Evolutionary conservation across 2,797 vertebrate genomes (phyloP).

Genomic region (Pogonophryne albipinna): DNA sequence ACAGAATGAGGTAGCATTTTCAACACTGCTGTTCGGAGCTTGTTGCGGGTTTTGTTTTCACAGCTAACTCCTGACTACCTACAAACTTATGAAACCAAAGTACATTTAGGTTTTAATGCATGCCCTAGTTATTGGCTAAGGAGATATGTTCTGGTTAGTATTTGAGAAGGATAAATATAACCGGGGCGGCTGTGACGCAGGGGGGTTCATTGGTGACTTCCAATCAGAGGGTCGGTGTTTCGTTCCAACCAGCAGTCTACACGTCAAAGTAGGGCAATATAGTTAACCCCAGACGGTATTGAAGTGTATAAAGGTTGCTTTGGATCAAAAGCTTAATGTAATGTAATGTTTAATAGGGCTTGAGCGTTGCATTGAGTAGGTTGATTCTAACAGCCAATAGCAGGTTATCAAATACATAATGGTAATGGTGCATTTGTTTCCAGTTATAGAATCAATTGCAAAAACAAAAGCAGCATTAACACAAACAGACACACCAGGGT

Average conservation of each 20-base stretch:
- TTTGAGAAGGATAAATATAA: not conserved
- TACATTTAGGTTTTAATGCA: not conserved
- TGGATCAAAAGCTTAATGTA: too few species aligned
- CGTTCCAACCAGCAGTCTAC: too few species aligned
- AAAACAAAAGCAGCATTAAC: not conserved
- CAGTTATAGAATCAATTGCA: not conserved
- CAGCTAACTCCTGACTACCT: not conserved
- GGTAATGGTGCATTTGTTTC: not conserved
- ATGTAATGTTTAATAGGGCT: not conserved
- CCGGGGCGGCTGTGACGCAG: too few species aligned
- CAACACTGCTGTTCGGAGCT: not conserved
- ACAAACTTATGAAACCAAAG: not conserved
- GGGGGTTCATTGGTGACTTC: too few species aligned
- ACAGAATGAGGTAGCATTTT: slow-evolving; percentile 10
- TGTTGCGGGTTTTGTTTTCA: slow-evolving; percentile 16
- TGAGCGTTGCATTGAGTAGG: not conserved
- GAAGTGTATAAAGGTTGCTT: too few species aligned
- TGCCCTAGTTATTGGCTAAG: not conserved
- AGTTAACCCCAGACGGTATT: too few species aligned
- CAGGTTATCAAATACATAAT: not conserved
- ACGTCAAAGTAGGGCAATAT: too few species aligned
- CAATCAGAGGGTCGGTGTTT: too few species aligned
- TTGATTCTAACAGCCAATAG: not conserved
- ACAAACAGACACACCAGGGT: not conserved
- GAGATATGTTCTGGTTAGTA: not conserved